A percentile compares a stretch with the other conserved stretches of the same genome.
These are phyloP conservation scores for Varanus komodoensis DNA, from an alignment of 2,113 vertebrate genomes.

Conservation along the genomic window DNA sequence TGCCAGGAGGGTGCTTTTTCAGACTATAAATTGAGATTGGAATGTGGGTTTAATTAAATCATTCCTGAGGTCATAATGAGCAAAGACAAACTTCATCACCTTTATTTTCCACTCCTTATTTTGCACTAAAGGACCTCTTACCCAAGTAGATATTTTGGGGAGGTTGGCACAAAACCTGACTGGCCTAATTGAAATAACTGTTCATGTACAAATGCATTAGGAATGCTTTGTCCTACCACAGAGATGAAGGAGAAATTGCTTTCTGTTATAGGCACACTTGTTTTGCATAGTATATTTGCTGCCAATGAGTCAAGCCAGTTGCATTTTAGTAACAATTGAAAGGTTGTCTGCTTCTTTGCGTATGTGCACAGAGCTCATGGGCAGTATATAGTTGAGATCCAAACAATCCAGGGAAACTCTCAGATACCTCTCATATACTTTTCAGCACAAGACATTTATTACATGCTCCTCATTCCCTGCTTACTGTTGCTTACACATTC, in stretches of 20 bases:
- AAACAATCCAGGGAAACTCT: neutral
- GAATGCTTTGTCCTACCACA: neutral
- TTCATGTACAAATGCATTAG: neutral
- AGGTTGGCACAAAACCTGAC: neutral
- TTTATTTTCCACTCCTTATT: constrained; percentile 52
- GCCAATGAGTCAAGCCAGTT: neutral
- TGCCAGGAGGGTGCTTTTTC: constrained; percentile 46
- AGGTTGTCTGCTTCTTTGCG: neutral
- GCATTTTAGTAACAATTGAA: neutral
- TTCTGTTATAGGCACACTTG: neutral
- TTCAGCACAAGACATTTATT: no score
- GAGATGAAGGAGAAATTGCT: neutral
- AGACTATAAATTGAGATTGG: constrained; percentile 50
- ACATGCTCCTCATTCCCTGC: no score
- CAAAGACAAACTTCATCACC: constrained; percentile 53
- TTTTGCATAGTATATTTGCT: neutral
- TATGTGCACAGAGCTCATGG: neutral
- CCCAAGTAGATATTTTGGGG: constrained; percentile 41
- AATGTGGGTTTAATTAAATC: constrained; percentile 61
- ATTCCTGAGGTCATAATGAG: constrained; percentile 59
- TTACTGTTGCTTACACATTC: no score
- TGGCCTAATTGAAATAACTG: neutral
- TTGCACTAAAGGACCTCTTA: constrained; percentile 36
- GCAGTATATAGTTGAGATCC: neutral
- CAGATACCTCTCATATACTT: neutral